Evolutionary conservation across 2,113 vertebrate genomes (phyloP).

Genomic region (Actenoides lindsayi): DNA sequence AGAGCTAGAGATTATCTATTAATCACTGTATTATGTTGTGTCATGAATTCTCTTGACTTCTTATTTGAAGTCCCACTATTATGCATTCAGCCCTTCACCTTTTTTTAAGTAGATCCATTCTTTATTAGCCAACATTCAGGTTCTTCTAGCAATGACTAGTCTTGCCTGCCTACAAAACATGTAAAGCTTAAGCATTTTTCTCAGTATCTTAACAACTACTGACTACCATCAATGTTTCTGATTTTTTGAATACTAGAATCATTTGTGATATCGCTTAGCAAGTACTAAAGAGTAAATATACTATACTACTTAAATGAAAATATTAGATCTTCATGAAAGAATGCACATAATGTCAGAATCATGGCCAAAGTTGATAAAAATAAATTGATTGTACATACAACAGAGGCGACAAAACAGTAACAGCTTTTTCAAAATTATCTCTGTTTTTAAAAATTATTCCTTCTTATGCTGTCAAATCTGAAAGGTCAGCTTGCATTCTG

Average conservation of each 20-base stretch:
- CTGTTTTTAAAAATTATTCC: background rate
- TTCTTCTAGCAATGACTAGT: background rate
- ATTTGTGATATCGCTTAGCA: background rate
- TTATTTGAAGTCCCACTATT: background rate
- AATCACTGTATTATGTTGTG: background rate
- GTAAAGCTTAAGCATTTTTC: background rate
- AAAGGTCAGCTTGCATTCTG: background rate
- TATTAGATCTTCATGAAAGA: background rate
- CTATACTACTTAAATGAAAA: background rate
- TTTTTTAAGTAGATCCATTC: background rate
- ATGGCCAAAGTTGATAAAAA: background rate
- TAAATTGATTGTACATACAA: background rate
- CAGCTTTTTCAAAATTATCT: background rate
- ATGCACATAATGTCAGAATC: background rate
- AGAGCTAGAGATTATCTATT: background rate
- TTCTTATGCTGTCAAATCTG: background rate
- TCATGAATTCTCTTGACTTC: background rate
- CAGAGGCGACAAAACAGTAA: background rate
- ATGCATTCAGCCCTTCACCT: background rate
- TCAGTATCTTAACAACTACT: background rate
- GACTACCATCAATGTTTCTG: background rate
- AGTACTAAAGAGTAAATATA: background rate
- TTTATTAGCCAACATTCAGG: background rate
- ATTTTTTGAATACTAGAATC: background rate
- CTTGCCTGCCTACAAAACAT: background rate